phyloP scores from a whole-genome alignment of 2,888 invertebrate genomes.

The Lasioglossum figueresi region DNA sequence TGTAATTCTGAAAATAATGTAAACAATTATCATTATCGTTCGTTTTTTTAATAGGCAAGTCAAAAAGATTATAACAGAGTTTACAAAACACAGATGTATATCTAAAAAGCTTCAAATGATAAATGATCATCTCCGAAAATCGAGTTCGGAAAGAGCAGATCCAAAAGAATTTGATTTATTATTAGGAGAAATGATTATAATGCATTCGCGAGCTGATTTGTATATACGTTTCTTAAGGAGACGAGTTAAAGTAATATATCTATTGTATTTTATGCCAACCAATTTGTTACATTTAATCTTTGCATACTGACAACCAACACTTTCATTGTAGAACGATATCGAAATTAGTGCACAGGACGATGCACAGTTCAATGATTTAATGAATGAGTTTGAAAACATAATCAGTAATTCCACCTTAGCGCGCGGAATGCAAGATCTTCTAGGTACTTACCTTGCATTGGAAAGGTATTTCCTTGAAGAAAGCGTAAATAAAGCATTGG shows the following conservation, averaged over 20 bases:
- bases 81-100: slow-evolving; percentile 89
- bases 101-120: slow-evolving; percentile 87
- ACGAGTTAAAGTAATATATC: slow-evolving; percentile 87
- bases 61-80: slow-evolving; percentile 88
- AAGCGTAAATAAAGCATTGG: slow-evolving; percentile 95
- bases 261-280: neutral
- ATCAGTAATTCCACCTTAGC: slow-evolving; percentile 90
- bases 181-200: slow-evolving; percentile 95
- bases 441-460: slow-evolving; percentile 94
- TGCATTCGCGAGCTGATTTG: slow-evolving; percentile 95
- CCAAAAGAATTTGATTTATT: slow-evolving; percentile 94
- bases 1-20: neutral
- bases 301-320: neutral
- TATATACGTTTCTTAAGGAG: slow-evolving; percentile 95
- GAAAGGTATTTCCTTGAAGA: slow-evolving; percentile 98
- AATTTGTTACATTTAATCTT: neutral
- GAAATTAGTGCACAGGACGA: slow-evolving; percentile 86
- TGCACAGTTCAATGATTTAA: slow-evolving; percentile 84
- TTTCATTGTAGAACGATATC: slow-evolving; percentile 85
- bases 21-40: slow-evolving; percentile 1
- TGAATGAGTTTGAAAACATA: slow-evolving; percentile 87
- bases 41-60: slow-evolving; percentile 81
- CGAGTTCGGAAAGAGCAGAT: slow-evolving; percentile 87
- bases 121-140: slow-evolving; percentile 86
- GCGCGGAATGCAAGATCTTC: slow-evolving; percentile 91